Conservation (phyloP, 2,797 vertebrate species). For the Octomys mimax region DNA sequence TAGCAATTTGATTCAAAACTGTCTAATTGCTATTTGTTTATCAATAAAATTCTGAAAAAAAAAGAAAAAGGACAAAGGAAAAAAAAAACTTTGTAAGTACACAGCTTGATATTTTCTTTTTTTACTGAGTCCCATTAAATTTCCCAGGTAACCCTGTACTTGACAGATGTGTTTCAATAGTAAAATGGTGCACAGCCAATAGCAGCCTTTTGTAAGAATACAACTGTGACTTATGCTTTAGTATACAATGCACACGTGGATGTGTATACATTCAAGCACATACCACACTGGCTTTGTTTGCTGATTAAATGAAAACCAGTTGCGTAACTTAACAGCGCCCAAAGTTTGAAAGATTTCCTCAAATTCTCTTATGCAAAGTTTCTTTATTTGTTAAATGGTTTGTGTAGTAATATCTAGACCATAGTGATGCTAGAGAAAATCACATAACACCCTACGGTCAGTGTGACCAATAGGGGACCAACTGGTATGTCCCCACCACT, state of each 20-base stretch:
- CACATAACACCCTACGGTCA: neutral
- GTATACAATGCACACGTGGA: neutral
- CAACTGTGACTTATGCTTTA: neutral
- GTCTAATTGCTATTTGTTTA: too few relatives aligned
- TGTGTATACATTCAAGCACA: neutral
- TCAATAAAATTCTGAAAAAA: too few relatives aligned
- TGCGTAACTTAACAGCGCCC: neutral
- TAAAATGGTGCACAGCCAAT: neutral
- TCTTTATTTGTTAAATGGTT: conserved; percentile 23
- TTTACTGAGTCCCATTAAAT: neutral
- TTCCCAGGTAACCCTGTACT: neutral
- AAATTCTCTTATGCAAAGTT: neutral
- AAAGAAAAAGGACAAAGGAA: too few relatives aligned
- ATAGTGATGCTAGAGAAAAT: neutral
- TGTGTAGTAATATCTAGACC: neutral
- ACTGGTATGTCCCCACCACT: neutral
- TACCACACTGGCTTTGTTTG: neutral
- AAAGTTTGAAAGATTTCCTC: neutral
- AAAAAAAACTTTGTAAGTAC: neutral
- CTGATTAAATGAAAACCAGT: neutral
- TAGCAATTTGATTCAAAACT: too few relatives aligned
- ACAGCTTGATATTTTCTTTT: neutral
- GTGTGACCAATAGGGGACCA: neutral
- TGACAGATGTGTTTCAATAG: neutral
- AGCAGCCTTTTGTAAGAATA: neutral